Evolutionary conservation across 2,797 vertebrate genomes (phyloP).

Genomic region (Sylvia borin): DNA sequence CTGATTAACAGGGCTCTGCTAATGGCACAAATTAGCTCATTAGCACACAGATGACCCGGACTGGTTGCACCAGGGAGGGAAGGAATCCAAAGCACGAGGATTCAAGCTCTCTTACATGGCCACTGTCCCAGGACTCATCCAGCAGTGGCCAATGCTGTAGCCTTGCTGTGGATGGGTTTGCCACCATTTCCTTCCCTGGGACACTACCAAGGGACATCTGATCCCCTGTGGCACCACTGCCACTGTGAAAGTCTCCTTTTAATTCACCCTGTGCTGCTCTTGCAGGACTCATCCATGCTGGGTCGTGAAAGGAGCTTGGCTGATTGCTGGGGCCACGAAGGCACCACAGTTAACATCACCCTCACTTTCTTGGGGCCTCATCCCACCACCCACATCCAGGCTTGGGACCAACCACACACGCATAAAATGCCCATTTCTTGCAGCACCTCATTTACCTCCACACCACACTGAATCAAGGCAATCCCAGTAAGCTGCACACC

Average conservation of each 20-base stretch:
- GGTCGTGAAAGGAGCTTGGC: background rate
- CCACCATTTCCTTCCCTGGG: background rate
- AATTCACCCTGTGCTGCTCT: background rate
- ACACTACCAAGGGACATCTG: background rate
- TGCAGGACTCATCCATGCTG: background rate
- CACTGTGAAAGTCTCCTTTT: background rate
- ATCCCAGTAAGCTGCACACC: background rate
- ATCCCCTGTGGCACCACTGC: fast-evolving
- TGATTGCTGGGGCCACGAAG: fast-evolving
- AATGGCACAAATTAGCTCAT: slow-evolving; percentile 46
- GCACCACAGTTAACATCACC: background rate
- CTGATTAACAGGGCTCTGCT: slow-evolving; percentile 38
- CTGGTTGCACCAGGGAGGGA: fast-evolving
- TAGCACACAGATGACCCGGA: background rate
- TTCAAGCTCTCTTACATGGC: background rate
- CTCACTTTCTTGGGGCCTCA: background rate
- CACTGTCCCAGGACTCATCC: fast-evolving
- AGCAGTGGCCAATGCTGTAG: background rate
- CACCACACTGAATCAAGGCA: background rate
- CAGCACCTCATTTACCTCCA: background rate
- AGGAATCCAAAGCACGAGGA: background rate
- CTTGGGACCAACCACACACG: background rate
- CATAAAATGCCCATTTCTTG: background rate
- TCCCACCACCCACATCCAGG: background rate
- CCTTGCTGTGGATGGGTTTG: background rate